Evolutionary conservation across 2,888 invertebrate genomes (phyloP).

Genomic region (Cephonodes hylas): DNA sequence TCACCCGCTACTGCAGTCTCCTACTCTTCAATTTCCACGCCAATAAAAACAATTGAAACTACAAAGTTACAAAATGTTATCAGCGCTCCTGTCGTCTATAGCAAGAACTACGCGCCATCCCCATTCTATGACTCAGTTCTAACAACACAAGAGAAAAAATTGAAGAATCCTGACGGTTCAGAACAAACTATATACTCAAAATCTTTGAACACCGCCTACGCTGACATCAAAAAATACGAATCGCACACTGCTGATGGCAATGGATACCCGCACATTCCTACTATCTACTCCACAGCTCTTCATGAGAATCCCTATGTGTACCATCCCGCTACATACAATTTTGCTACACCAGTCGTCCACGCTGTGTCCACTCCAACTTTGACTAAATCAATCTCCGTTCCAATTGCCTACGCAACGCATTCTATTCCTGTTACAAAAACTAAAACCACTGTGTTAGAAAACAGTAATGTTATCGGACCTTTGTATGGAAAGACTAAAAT

Average conservation of each 20-base stretch:
- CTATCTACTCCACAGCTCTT: slow-evolving; percentile 25
- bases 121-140: slow-evolving; percentile 35
- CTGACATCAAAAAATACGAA: slow-evolving; percentile 31
- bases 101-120: slow-evolving; percentile 23
- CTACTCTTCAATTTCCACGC: slow-evolving; percentile 30
- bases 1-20: slow-evolving; percentile 31
- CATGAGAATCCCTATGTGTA: slow-evolving; percentile 24
- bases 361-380: slow-evolving; percentile 25
- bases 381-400: slow-evolving; percentile 23
- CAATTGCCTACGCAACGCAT: slow-evolving; percentile 28
- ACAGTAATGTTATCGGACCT: slow-evolving; percentile 12
- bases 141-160: slow-evolving; percentile 32
- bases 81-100: slow-evolving; percentile 17
- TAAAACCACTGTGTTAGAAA: slow-evolving; percentile 19
- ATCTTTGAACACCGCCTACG: slow-evolving; percentile 28
- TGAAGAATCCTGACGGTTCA: slow-evolving; percentile 27
- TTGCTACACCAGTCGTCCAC: slow-evolving; percentile 24
- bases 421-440: slow-evolving; percentile 25
- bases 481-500: slow-evolving; percentile 26
- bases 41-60: slow-evolving; percentile 16
- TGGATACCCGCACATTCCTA: slow-evolving; percentile 24
- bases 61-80: background rate
- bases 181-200: slow-evolving; percentile 30
- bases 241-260: slow-evolving; percentile 20
- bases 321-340: slow-evolving; percentile 25